Conservation (phyloP, 2,888 invertebrate genomes). For the Polydesmus complanatus region DNA sequence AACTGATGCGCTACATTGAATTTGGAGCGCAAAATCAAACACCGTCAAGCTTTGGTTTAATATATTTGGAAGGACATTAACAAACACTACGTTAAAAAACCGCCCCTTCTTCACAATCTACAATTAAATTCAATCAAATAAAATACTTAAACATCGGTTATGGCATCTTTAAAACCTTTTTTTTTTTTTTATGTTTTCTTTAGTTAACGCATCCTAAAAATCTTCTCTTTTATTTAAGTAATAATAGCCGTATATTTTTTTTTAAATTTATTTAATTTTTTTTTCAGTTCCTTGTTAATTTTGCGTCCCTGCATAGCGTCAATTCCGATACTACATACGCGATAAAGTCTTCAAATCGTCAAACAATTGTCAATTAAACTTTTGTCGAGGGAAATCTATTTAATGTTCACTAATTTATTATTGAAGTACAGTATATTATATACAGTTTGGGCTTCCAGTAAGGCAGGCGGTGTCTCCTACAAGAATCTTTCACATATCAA, state of each 20-base stretch:
- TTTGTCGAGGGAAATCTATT: neutral
- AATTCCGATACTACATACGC: neutral
- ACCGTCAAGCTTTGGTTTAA: neutral
- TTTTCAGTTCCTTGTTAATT: neutral
- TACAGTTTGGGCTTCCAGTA: neutral
- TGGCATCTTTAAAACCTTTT: neutral
- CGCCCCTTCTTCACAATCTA: neutral
- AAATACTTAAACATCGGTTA: neutral
- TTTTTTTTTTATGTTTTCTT: too few relatives aligned
- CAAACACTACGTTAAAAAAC: neutral
- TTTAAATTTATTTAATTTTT: neutral
- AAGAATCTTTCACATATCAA: neutral
- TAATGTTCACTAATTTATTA: neutral
- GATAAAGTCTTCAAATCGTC: too few relatives aligned
- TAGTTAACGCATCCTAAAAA: neutral
- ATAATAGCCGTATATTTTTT: neutral
- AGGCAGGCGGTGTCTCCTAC: neutral
- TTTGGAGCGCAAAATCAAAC: neutral
- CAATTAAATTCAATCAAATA: neutral
- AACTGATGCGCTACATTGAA: neutral
- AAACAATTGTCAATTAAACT: too few relatives aligned
- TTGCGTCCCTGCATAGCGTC: neutral
- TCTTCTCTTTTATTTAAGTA: neutral
- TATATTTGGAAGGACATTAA: neutral
- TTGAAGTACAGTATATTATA: neutral